A percentile compares a stretch with the other conserved stretches of the same genome.
phyloP scores from a whole-genome alignment of 2,888 invertebrate genomes.

The Agonopterix alstromeriana region DNA sequence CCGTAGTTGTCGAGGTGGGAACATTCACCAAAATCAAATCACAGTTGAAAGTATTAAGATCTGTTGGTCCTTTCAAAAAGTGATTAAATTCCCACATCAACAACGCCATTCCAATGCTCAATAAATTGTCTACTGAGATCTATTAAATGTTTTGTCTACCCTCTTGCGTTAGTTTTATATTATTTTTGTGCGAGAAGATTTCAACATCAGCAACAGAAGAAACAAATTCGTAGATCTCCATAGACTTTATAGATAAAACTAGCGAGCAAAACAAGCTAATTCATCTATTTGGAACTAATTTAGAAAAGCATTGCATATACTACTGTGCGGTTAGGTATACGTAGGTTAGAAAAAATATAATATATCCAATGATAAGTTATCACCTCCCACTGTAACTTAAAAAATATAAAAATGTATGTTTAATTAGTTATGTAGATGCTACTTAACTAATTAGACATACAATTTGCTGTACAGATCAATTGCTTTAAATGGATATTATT shows the following conservation, averaged over 20 bases:
- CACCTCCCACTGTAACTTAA: too few relatives aligned
- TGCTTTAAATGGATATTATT: too few relatives aligned
- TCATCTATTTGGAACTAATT: constrained; percentile 41
- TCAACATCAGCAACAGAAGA: too few relatives aligned
- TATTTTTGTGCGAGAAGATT: too few relatives aligned
- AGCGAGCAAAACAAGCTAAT: constrained; percentile 53
- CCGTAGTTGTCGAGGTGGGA: constrained; percentile 38
- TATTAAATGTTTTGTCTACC: not conserved
- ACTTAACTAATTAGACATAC: too few relatives aligned
- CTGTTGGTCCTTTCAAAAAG: constrained; percentile 5
- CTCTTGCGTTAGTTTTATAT: too few relatives aligned
- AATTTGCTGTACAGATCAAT: too few relatives aligned
- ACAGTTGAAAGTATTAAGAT: constrained; percentile 4
- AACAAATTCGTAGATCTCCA: too few relatives aligned
- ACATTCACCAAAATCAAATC: constrained; percentile 4
- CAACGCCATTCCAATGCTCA: constrained; percentile 66
- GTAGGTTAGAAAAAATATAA: constrained; percentile 26
- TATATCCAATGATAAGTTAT: too few relatives aligned
- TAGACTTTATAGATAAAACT: constrained; percentile 24
- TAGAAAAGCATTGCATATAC: constrained; percentile 54
- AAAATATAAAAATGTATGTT: too few relatives aligned
- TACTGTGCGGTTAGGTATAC: constrained; percentile 47
- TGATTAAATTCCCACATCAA: constrained; percentile 31
- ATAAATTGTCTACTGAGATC: constrained; percentile 12
- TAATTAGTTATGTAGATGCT: too few relatives aligned